phyloP scores from a whole-genome alignment of 2,888 invertebrate genomes.

The Gortyna flavago region DNA sequence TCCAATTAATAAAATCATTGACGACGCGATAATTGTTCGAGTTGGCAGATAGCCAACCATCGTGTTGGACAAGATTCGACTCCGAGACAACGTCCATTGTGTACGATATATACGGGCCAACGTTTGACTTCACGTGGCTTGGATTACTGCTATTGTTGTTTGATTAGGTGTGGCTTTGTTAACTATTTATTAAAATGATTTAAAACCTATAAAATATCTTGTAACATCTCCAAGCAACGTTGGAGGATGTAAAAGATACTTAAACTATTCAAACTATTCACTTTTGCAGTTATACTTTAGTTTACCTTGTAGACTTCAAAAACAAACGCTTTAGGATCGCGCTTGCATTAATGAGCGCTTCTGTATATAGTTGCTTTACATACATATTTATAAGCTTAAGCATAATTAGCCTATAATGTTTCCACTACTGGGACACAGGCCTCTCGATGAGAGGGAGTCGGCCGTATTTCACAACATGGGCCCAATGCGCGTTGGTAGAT shows the following conservation, averaged over 20 bases:
- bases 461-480: no score
- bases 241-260: not conserved
- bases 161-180: conserved; percentile 5
- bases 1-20: conserved; percentile 63
- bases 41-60: conserved; percentile 60
- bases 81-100: conserved; percentile 58
- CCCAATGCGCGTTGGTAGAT: no score
- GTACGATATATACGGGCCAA: conserved; percentile 37
- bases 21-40: conserved; percentile 55
- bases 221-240: not conserved
- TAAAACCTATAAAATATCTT: not conserved
- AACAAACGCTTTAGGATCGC: not conserved
- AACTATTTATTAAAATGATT: not conserved
- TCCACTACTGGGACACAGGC: no score
- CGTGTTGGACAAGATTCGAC: conserved; percentile 66
- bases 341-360: not conserved
- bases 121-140: conserved; percentile 36
- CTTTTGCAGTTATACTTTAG: not conserved
- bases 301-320: not conserved
- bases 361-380: not conserved
- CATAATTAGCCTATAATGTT: no score
- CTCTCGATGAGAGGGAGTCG: no score
- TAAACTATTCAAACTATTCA: not conserved
- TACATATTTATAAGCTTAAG: no score
- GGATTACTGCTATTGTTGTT: conserved; percentile 26